A percentile compares a stretch with the other conserved stretches of the same genome.
Conservation (phyloP, 2,113 vertebrate genomes). For the Lucifuga dentata region DNA sequence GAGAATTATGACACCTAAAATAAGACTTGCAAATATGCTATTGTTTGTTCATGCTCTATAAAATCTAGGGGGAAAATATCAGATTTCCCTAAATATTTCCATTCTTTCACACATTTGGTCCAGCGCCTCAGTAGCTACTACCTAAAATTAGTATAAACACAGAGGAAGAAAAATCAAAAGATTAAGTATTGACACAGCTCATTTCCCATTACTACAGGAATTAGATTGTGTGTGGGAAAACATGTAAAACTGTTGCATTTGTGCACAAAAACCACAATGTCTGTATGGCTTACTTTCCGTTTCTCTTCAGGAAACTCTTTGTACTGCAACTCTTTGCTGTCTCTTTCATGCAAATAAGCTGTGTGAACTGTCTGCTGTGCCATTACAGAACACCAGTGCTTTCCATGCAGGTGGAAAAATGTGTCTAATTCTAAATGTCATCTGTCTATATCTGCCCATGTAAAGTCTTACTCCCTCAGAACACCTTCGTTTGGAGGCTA, state of each 20-base stretch:
- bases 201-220: conserved; percentile 49
- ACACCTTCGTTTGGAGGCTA: conserved; percentile 45
- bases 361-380: conserved; percentile 30
- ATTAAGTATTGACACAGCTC: conserved; percentile 39
- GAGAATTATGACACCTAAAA: conserved; percentile 14
- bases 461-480: conserved; percentile 62
- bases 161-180: conserved; percentile 7
- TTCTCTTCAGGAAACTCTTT: conserved; percentile 80
- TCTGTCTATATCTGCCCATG: conserved; percentile 70
- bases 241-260: conserved; percentile 34
- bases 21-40: conserved; percentile 19
- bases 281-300: conserved; percentile 77
- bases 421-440: conserved; percentile 78
- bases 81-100: conserved; percentile 49
- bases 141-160: neutral
- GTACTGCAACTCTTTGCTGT: conserved; percentile 51
- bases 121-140: neutral
- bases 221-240: conserved; percentile 55
- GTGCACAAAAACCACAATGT: conserved; percentile 70
- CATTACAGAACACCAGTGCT: conserved; percentile 45
- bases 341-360: conserved; percentile 63
- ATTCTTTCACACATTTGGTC: conserved; percentile 2
- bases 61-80: neutral
- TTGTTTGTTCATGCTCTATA: conserved; percentile 10
- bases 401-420: conserved; percentile 78